Evolutionary conservation across 2,113 vertebrate species (phyloP).

Genomic region (Tursiops truncatus): DNA sequence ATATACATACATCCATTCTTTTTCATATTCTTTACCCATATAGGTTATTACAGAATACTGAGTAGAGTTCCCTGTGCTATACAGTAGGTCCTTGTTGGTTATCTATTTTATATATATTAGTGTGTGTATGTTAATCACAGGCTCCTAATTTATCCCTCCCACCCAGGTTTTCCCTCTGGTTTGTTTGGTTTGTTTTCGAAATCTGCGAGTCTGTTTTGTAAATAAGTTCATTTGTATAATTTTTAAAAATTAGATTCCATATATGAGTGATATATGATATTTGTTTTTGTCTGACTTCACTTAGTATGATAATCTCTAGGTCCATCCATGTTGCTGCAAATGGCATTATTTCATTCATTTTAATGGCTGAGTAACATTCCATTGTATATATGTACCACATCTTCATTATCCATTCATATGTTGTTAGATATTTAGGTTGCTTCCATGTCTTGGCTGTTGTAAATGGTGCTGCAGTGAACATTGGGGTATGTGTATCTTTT

Average conservation of each 20-base stretch:
- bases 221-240: neutral
- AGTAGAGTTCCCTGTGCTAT: neutral
- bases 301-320: neutral
- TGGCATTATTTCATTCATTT: neutral
- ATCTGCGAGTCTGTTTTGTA: neutral
- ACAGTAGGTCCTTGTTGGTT: neutral
- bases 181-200: neutral
- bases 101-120: neutral
- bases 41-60: neutral
- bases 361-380: neutral
- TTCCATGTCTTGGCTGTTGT: neutral
- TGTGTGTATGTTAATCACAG: neutral
- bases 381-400: neutral
- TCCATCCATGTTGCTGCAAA: neutral
- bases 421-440: neutral
- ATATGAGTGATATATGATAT: neutral
- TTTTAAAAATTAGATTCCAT: neutral
- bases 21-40: neutral
- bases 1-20: neutral
- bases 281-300: neutral
- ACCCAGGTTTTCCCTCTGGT: neutral
- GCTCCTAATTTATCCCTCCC: neutral
- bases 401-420: neutral
- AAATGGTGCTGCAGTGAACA: neutral
- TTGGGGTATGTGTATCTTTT: neutral